Percentiles rank a stretch among this genome's conserved stretches.
Evolutionary conservation across 2,797 vertebrate genomes (phyloP).

Genomic region (Ataeniobius toweri): DNA sequence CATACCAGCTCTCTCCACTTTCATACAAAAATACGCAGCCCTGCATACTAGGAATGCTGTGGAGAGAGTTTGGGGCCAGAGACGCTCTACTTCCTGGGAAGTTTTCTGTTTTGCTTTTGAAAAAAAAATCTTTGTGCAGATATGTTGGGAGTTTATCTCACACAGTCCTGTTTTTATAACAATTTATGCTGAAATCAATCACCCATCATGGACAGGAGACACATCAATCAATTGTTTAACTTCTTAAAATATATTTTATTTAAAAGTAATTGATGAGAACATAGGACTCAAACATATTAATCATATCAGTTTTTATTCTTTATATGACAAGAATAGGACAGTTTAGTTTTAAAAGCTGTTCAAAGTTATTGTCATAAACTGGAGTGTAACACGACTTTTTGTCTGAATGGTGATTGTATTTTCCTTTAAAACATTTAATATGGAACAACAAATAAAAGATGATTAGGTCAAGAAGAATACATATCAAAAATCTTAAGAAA

Average conservation of each 20-base stretch:
- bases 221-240: background rate
- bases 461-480: background rate
- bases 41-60: slow-evolving; percentile 78
- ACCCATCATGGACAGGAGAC: background rate
- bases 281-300: background rate
- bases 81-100: slow-evolving; percentile 56
- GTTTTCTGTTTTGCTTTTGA: slow-evolving; percentile 46
- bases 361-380: background rate
- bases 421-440: background rate
- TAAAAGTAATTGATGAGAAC: background rate
- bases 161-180: background rate
- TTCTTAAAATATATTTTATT: background rate
- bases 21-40: slow-evolving; percentile 61
- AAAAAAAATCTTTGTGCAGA: slow-evolving; percentile 8
- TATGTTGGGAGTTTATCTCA: slow-evolving; percentile 17
- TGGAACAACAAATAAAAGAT: background rate
- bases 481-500: background rate
- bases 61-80: slow-evolving; percentile 50
- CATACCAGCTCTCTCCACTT: slow-evolving; percentile 73
- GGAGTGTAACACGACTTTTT: no score
- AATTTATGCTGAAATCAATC: background rate
- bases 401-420: no score
- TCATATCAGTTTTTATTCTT: background rate
- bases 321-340: background rate
- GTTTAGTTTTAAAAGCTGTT: background rate